Evolutionary conservation across 2,888 invertebrate genomes (phyloP).

Genomic region (Pantelozetes paolii): DNA sequence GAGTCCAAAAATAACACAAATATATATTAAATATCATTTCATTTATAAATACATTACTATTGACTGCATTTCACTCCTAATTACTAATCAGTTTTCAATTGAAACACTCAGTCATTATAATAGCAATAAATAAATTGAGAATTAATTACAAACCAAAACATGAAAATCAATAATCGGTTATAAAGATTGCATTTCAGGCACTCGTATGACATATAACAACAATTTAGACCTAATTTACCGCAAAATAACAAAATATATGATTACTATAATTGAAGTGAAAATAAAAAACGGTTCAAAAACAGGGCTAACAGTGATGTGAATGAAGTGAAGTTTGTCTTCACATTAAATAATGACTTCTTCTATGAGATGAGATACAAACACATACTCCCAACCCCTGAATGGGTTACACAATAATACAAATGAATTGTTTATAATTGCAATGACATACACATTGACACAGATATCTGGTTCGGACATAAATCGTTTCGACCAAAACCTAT

Average conservation of each 20-base stretch:
- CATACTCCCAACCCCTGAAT: not conserved
- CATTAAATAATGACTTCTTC: slow-evolving; percentile 1
- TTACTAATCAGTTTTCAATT: slow-evolving; percentile 2
- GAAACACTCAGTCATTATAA: not conserved
- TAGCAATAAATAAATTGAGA: not conserved
- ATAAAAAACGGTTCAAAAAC: not conserved
- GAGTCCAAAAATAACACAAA: not conserved
- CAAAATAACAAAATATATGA: not conserved
- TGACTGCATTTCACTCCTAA: not conserved
- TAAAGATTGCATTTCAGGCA: not conserved
- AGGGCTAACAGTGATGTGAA: not conserved
- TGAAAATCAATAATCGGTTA: not conserved
- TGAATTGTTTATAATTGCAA: not conserved
- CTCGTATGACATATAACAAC: not conserved
- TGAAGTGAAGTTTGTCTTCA: not conserved
- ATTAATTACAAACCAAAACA: not conserved
- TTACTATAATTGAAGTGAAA: not conserved
- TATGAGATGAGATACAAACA: not conserved
- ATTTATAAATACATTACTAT: not conserved
- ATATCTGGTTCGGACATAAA: slow-evolving; percentile 18
- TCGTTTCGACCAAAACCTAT: not conserved
- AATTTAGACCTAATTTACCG: not conserved
- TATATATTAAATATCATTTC: not conserved
- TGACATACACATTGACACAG: not conserved
- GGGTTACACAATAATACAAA: not conserved